phyloP scores from a whole-genome alignment of 2,113 vertebrate genomes.

The Corydoras sp. region DNA sequence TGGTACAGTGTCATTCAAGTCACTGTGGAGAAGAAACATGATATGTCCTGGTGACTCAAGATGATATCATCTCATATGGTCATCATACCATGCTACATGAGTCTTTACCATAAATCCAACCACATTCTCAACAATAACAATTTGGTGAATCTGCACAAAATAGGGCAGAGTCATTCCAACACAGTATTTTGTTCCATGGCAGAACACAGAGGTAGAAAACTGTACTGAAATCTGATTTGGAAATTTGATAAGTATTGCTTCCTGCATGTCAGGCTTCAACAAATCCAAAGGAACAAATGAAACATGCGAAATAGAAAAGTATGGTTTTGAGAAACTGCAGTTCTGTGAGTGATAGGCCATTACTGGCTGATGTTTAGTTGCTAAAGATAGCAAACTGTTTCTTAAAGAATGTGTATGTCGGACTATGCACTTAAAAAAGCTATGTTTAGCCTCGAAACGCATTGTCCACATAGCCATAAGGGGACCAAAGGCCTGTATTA shows the following conservation, averaged over 20 bases:
- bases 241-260: neutral
- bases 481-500: conserved; percentile 12
- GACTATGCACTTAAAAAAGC: conserved; percentile 8
- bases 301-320: conserved; percentile 10
- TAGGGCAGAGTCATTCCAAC: neutral
- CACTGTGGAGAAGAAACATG: neutral
- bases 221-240: neutral
- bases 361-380: conserved; percentile 19
- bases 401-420: conserved; percentile 3
- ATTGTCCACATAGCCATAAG: conserved; percentile 15
- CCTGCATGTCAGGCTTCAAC: neutral
- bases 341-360: neutral
- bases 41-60: neutral
- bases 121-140: neutral
- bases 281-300: conserved; percentile 9
- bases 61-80: neutral
- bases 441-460: conserved; percentile 5
- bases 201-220: neutral
- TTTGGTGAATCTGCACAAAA: neutral
- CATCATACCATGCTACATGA: neutral
- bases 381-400: neutral
- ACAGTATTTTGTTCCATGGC: neutral
- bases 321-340: neutral
- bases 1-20: neutral
- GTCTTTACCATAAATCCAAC: too few relatives aligned